A percentile compares a stretch with the other conserved stretches of the same genome.
Conservation (phyloP, 2,797 vertebrate species). For the Coregonus ussuriensis region DNA sequence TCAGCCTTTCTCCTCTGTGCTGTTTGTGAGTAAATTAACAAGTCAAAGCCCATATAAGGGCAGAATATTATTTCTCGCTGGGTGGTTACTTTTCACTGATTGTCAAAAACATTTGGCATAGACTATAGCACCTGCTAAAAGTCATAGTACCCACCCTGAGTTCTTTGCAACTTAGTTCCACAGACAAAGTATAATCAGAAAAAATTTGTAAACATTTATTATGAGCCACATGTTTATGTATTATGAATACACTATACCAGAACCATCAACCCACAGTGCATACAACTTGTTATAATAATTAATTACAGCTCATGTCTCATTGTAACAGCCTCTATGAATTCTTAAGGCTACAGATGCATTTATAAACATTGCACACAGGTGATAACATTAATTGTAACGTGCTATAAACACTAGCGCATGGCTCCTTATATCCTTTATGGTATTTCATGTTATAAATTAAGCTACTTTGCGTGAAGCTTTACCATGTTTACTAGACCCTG, state of each 20-base stretch:
- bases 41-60: neutral
- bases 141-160: no score
- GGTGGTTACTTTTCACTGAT: neutral
- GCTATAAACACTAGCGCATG: no score
- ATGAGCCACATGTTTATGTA: no score
- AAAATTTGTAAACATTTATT: no score
- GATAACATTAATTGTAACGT: neutral
- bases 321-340: neutral
- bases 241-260: no score
- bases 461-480: neutral
- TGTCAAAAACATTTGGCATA: neutral
- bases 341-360: neutral
- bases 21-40: neutral
- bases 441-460: neutral
- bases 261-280: no score
- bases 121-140: neutral
- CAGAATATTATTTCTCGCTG: neutral
- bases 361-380: neutral
- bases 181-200: no score
- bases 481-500: neutral
- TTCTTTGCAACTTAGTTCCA: no score
- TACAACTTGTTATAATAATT: no score
- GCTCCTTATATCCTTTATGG: no score
- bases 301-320: neutral
- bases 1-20: neutral